Conservation (phyloP, 2,113 vertebrate genomes). For the Corydoras maculifer region DNA sequence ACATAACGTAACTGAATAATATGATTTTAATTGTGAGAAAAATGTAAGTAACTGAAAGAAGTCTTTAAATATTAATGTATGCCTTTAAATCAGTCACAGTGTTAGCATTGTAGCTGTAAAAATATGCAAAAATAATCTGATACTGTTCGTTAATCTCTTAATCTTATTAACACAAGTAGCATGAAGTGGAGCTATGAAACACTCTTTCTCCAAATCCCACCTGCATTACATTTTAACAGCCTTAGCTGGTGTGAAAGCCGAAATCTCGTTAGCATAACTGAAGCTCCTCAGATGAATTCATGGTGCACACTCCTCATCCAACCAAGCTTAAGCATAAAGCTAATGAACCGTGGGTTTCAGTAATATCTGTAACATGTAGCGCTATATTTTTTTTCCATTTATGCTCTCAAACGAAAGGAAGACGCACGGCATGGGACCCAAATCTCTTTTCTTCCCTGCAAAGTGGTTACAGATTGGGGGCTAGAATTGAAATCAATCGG, state of each 20-base stretch:
- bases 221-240: constrained; percentile 33
- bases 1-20: too few species aligned
- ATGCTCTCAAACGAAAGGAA: constrained; percentile 9
- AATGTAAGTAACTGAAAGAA: too few species aligned
- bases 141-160: constrained; percentile 31
- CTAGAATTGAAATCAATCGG: constrained; percentile 1
- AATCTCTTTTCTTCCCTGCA: constrained; percentile 9
- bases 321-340: constrained; percentile 15
- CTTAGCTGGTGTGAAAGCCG: constrained; percentile 30
- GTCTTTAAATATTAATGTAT: too few species aligned
- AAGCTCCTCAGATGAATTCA: constrained; percentile 36
- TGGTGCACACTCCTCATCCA: constrained; percentile 25
- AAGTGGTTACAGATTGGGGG: constrained; percentile 19
- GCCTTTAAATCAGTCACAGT: not conserved
- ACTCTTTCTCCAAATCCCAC: constrained; percentile 11
- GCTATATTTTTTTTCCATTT: not conserved
- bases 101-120: not conserved
- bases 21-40: too few species aligned
- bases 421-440: not conserved
- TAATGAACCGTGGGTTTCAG: constrained; percentile 32
- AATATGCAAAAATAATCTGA: constrained; percentile 9
- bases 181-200: not conserved
- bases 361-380: constrained; percentile 4
- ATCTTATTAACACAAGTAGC: constrained; percentile 28
- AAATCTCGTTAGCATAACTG: constrained; percentile 44